phyloP scores from a whole-genome alignment of 2,113 vertebrate species.

The Siniperca chuatsi region DNA sequence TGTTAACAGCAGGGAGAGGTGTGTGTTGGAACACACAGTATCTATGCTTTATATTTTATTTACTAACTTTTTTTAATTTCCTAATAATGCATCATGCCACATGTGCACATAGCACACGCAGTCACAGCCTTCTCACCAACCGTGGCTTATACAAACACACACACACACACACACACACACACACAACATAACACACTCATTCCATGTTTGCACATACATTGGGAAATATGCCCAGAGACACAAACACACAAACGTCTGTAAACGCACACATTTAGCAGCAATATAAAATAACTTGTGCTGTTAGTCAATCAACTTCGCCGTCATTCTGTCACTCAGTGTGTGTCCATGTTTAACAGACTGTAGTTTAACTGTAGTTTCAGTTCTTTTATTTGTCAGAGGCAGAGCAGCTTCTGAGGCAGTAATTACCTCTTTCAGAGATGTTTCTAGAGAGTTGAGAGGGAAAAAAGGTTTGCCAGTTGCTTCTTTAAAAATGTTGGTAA shows the following conservation, averaged over 20 bases:
- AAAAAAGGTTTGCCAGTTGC: too few relatives aligned
- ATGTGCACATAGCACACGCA: not conserved
- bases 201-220: slow-evolving; percentile 6
- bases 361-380: not conserved
- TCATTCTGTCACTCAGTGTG: not conserved
- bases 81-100: slow-evolving; percentile 23
- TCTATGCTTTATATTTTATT: not conserved
- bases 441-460: too few relatives aligned
- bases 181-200: slow-evolving; percentile 18
- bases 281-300: slow-evolving; percentile 34
- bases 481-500: too few relatives aligned
- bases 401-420: not conserved
- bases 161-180: slow-evolving; percentile 45
- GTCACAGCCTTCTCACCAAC: slow-evolving; percentile 70
- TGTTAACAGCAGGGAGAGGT: not conserved
- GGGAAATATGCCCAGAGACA: slow-evolving; percentile 34
- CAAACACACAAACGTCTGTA: not conserved
- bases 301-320: not conserved
- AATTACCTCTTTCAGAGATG: not conserved
- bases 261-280: slow-evolving; percentile 62
- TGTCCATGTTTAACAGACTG: not conserved
- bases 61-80: slow-evolving; percentile 31
- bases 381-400: slow-evolving; percentile 11
- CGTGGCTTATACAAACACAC: slow-evolving; percentile 62
- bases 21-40: not conserved